These are phyloP conservation scores for Spongilla lacustris DNA, from an alignment of 37 sponge, comb jelly and placozoan genomes.

Conservation along the genomic window DNA sequence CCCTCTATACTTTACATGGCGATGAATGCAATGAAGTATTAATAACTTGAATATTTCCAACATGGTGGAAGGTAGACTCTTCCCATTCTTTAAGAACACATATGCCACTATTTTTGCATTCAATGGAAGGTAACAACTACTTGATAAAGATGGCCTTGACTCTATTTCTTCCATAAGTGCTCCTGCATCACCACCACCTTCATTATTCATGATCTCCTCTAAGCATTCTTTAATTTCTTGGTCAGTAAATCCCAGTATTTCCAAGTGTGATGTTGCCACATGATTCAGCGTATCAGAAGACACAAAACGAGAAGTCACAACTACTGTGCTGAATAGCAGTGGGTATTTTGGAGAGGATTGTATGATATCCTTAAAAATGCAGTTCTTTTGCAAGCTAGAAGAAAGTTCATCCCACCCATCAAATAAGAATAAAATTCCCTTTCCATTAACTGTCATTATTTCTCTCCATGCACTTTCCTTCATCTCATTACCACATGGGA, in stretches of 20 bases:
- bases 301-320: constrained; percentile 12
- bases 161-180: not conserved
- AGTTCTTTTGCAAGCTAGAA: not conserved
- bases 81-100: too few species aligned
- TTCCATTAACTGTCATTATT: not conserved
- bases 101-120: too few species aligned
- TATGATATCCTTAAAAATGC: not conserved
- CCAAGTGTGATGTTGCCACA: not conserved
- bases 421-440: not conserved
- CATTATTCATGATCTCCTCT: not conserved
- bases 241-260: not conserved
- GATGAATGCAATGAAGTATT: not conserved
- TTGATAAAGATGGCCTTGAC: not conserved
- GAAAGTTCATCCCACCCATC: constrained; percentile 16
- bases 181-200: not conserved
- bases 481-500: too few species aligned
- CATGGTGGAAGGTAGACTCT: too few species aligned
- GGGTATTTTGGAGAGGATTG: not conserved
- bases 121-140: not conserved
- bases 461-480: too few species aligned
- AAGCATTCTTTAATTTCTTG: not conserved
- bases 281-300: not conserved
- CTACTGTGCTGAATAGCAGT: not conserved
- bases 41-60: not conserved
- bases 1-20: not conserved